Conservation (phyloP, 2,888 invertebrate species). For the Dryobota labecula region DNA sequence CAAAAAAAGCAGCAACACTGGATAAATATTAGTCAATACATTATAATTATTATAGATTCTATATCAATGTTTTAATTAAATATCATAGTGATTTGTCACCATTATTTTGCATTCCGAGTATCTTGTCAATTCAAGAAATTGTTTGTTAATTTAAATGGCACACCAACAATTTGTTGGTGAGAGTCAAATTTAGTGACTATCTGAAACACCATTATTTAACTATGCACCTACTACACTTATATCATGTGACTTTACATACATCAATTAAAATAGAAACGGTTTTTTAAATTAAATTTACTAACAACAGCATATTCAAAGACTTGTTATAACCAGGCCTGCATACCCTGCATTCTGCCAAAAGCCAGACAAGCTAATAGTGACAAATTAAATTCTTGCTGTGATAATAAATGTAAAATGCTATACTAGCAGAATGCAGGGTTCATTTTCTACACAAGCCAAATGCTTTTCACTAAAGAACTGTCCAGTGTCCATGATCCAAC, state of each 20-base stretch:
- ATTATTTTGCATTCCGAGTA: slow-evolving; percentile 45
- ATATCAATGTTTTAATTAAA: slow-evolving; percentile 63
- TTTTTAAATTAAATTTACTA: slow-evolving; percentile 37
- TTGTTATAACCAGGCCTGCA: slow-evolving; percentile 73
- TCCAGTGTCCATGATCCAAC: slow-evolving; percentile 57
- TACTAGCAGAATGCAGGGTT: slow-evolving; percentile 49
- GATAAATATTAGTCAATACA: slow-evolving; percentile 71
- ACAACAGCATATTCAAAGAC: slow-evolving; percentile 62
- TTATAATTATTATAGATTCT: slow-evolving; percentile 66
- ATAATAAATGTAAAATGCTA: slow-evolving; percentile 33
- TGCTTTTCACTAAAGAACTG: slow-evolving; percentile 34
- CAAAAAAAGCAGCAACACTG: slow-evolving; percentile 72
- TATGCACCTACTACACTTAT: slow-evolving; percentile 50
- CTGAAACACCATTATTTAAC: slow-evolving; percentile 51
- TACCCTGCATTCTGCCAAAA: slow-evolving; percentile 65
- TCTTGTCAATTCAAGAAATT: slow-evolving; percentile 34
- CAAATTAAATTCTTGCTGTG: slow-evolving; percentile 31
- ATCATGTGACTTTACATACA: slow-evolving; percentile 52
- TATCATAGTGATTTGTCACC: slow-evolving; percentile 63
- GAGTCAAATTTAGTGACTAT: slow-evolving; percentile 44
- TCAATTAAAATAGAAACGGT: slow-evolving; percentile 38
- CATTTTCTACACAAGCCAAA: slow-evolving; percentile 53
- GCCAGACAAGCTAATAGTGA: slow-evolving; percentile 42
- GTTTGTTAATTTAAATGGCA: slow-evolving; percentile 48
- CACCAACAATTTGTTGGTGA: slow-evolving; percentile 55